A percentile compares a stretch with the other conserved stretches of the same genome.
Conservation (phyloP, 2,113 vertebrate genomes). For the Asarcornis scutulata region DNA sequence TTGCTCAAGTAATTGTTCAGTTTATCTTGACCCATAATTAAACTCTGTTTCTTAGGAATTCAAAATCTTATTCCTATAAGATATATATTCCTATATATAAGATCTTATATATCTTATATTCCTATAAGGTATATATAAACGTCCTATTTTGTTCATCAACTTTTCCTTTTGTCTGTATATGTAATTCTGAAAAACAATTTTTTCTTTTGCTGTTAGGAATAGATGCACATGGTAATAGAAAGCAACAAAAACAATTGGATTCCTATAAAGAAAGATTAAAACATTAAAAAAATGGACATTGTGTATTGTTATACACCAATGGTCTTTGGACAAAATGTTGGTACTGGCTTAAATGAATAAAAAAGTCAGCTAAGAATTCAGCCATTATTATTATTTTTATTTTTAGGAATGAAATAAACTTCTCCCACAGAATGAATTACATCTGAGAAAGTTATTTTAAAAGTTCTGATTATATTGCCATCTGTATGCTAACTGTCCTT, state of each 20-base stretch:
- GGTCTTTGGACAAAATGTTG: slow-evolving; percentile 52
- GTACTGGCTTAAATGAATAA: neutral
- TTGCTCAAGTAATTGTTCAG: neutral
- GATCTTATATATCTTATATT: too few relatives aligned
- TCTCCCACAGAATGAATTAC: too few relatives aligned
- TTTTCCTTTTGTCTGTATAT: neutral
- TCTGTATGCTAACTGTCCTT: neutral
- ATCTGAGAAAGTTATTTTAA: neutral
- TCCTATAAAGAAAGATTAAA: neutral
- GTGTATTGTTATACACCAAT: neutral
- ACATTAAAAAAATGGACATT: neutral
- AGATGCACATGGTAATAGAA: neutral
- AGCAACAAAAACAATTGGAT: neutral
- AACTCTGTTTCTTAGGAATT: neutral
- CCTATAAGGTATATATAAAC: neutral
- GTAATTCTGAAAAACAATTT: neutral
- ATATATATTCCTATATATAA: too few relatives aligned
- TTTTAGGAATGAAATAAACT: neutral
- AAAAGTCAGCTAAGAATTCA: too few relatives aligned
- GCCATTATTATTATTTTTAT: neutral
- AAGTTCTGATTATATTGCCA: neutral
- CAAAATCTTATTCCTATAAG: neutral
- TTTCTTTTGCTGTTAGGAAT: neutral
- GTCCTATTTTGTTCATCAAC: neutral
- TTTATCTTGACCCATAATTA: neutral